Evolutionary conservation across 2,888 invertebrate species (phyloP), one percentile per base, ranked within the genome.

Genomic region (Cistogaster globosa): DNA sequence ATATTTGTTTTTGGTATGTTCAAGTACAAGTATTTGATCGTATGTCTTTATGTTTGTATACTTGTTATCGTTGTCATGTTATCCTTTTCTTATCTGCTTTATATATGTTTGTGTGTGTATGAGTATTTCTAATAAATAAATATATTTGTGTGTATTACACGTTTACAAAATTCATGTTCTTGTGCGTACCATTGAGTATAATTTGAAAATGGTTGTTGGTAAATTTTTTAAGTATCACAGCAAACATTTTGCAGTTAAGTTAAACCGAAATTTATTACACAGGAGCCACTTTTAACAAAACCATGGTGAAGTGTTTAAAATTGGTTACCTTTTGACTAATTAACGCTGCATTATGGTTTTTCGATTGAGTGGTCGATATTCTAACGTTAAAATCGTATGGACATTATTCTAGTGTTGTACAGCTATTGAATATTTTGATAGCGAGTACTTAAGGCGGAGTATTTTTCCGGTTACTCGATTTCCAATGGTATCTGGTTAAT

Each of bases 1-100:
- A 63, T 76, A 69, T 82, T 42, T 69, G 74, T 58, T 77, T 78
- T 78, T 77, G 55, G 58, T 65, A 58, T 71, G 58, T 71, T 65
- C 36, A 68, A 68, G 60, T 58, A 36, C 38, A 75, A 67, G 62
- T 51, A 42, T 36, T 57, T 38, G 48, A n/a, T 14, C 14, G 55
- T 72, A 78, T 76, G 26, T 71, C 55, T 58, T 62, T 42, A 51
- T 53, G 51, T 67, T 55, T 60, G 42, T 60, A 53, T 79, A 26
- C 38, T 63, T 77, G 45, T 83, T 69, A 53, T 8, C 53, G 45
- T 63, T 63, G 62, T 63, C 53, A 42, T 78, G 62, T 71, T 71
- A 79, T 79, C 78, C 63, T 72, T 79, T 71, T 65, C 48, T 57
- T 48, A 26, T 18, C 18, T n/a, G 22, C 18, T 14, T 11, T 51